Evolutionary conservation across 2,797 vertebrate species (phyloP), one percentile per base, ranked within the genome.

Genomic region (Chelonia mydas): DNA sequence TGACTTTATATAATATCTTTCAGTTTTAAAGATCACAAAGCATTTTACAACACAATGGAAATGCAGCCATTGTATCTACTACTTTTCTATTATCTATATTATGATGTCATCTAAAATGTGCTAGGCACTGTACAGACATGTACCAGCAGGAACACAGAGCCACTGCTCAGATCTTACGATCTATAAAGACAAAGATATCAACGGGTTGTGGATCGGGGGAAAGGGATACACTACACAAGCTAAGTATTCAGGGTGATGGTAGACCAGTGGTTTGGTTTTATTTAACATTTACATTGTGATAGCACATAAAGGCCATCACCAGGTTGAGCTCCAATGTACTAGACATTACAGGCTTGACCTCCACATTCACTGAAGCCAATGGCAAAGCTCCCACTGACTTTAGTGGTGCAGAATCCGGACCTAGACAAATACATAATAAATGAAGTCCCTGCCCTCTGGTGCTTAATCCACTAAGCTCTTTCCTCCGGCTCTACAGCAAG

Each of bases 81-180:
- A 59, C 27, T 92, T 90, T 92, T 86, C 11, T 65, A 7, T 57
- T 88, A 37, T 2, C 83, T 33, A 15, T 15, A 3, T 86, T 93
- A 74, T 4, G 0, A 31, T 84, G 82, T 89, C 49, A n/a, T 28
- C 57, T 86, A 90, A 96, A 91, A 91, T 7, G 2, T 85, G 47
- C 19, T 15, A 53, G 5, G 3, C 59, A 41, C 21, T 51, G 6
- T 21, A 11, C 17, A 78, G 12, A 17, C 33, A 81, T 7, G 5
- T 87, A 83, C 11, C 8, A 87, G n/a, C 33, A 37, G 89, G 45
- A 55, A 41, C 11, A 41, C 16, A 55, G 1, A 89, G 55, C 2
- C 55, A 76, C 17, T 77, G 50, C n/a, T 51, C 86, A 83, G 47
- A 65, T 89, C 79, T 3, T 80, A n/a, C 7, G 53, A 1, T 82